A percentile compares a stretch with the other conserved stretches of the same genome.
These are phyloP conservation scores for Mellivora capensis DNA, from an alignment of 2,113 vertebrate species.

Conservation along the genomic window DNA sequence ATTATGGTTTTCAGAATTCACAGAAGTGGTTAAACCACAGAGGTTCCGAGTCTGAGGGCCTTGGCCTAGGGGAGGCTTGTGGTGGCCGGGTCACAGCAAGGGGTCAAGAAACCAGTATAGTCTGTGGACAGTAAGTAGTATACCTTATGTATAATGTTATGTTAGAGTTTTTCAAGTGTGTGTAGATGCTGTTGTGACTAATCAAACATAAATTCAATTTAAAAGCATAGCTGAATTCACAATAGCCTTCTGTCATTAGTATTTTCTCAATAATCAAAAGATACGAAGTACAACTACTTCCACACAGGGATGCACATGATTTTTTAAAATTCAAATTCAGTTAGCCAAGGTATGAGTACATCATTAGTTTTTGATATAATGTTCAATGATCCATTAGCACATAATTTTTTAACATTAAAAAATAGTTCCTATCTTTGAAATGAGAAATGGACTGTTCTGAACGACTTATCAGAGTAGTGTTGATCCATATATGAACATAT, in stretches of 20 bases:
- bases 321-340: neutral
- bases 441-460: neutral
- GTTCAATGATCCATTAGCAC: too few relatives aligned
- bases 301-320: too few relatives aligned
- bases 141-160: too few relatives aligned
- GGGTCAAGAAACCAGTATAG: neutral
- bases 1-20: slow-evolving; percentile 12
- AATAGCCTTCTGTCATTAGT: neutral
- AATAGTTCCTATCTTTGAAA: neutral
- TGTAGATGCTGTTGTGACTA: neutral
- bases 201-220: neutral
- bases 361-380: too few relatives aligned
- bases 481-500: neutral
- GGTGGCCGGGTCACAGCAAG: neutral
- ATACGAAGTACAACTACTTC: neutral
- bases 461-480: neutral
- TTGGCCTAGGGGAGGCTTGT: neutral
- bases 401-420: neutral
- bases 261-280: slow-evolving; percentile 6
- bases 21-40: neutral
- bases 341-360: too few relatives aligned
- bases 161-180: neutral
- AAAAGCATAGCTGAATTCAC: neutral
- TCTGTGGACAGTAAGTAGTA: neutral
- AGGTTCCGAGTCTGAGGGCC: neutral